A percentile compares a stretch with the other conserved stretches of the same genome.
These are phyloP conservation scores for Neodiprion lecontei DNA, from an alignment of 1,140 invertebrate genomes.

Conservation along the genomic window DNA sequence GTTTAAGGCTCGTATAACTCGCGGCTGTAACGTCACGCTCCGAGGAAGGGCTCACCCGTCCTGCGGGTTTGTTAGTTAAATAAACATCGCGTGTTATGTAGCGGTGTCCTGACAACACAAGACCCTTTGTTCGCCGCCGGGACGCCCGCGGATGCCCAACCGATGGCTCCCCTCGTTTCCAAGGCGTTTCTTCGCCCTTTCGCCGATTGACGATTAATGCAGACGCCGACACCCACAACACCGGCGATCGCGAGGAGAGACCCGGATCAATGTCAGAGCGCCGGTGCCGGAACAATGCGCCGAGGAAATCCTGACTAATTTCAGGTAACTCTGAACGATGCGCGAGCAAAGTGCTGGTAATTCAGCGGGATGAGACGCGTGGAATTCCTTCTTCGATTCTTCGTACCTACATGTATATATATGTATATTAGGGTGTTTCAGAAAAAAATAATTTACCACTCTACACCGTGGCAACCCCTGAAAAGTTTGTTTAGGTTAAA, in stretches of 20 bases:
- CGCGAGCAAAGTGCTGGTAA: too few relatives aligned
- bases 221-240: background rate
- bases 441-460: too few relatives aligned
- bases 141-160: background rate
- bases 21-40: background rate
- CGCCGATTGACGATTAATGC: background rate
- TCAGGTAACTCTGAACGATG: background rate
- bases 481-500: too few relatives aligned
- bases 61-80: constrained; percentile 52
- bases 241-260: background rate
- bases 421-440: too few relatives aligned
- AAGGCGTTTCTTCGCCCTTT: background rate
- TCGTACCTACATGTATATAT: too few relatives aligned
- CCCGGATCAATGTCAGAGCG: constrained; percentile 6
- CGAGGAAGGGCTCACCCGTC: background rate
- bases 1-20: background rate
- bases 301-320: background rate
- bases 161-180: background rate
- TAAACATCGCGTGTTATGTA: constrained; percentile 43
- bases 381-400: background rate
- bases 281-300: background rate
- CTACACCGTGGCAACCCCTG: too few relatives aligned
- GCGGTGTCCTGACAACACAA: constrained; percentile 38
- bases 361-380: too few relatives aligned
- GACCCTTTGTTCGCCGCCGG: constrained; percentile 38